Conservation (phyloP, 1,140 invertebrate genomes). For the Psilanteris sp. region DNA sequence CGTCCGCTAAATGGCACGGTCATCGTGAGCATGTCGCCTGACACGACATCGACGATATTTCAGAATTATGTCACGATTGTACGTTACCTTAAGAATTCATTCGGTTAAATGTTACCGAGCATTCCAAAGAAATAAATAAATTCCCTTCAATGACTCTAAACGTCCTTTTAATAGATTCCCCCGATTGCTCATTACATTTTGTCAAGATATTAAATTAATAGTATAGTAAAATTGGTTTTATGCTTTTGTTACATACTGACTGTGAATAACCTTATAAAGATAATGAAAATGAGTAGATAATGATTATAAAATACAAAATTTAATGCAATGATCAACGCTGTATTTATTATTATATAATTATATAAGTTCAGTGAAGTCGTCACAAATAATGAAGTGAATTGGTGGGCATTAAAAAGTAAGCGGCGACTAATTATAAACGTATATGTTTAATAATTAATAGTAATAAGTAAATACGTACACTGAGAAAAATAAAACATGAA, state of each 20-base stretch:
- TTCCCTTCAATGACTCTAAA: slow-evolving; percentile 10
- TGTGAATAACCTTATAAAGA: background rate
- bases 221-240: slow-evolving; percentile 8
- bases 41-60: slow-evolving; percentile 20
- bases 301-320: no score
- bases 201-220: slow-evolving; percentile 5
- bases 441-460: no score
- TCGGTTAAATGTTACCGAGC: slow-evolving; percentile 12
- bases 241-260: background rate
- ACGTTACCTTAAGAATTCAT: slow-evolving; percentile 22
- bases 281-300: no score
- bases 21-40: slow-evolving; percentile 10
- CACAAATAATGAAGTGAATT: no score
- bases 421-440: no score
- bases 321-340: no score
- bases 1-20: slow-evolving; percentile 20
- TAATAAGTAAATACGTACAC: no score
- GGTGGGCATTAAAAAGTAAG: no score
- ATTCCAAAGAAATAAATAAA: slow-evolving; percentile 31
- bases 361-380: no score
- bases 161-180: slow-evolving; percentile 26
- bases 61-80: slow-evolving; percentile 40
- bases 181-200: background rate
- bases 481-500: no score
- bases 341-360: no score